Evolutionary conservation across 2,888 invertebrate species (phyloP), one percentile per base, ranked within the genome.

Genomic region (Lissocephala sabroskyi): DNA sequence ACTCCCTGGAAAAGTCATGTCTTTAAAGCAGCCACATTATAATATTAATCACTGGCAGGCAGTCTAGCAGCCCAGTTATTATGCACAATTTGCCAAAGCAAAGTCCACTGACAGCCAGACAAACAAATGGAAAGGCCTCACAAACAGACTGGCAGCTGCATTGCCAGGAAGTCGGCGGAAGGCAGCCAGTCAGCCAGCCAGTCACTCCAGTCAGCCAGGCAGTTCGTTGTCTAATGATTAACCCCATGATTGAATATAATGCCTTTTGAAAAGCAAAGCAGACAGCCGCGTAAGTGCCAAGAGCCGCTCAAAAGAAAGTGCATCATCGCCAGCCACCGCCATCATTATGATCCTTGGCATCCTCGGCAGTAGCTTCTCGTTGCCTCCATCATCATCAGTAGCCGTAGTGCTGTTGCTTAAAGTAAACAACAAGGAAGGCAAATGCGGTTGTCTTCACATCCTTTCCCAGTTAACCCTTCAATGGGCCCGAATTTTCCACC

Each of bases 181-280:
- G 23, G 23, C 23, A 23, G 23, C 4, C 23, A 23, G 3, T 18
- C 36, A 49, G 32, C 19, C 33, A 44, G 33, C 41, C 18, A 9
- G 29, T 26, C 32, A 3, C 13, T 13, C 23, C 45, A 45, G 45
- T 30, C 35, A 41, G 49, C 19, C 49, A 42, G 41, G n/a, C 46
- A 3, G 11, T 40, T 41, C 49, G 42, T 49, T 62, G 41, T 56
- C 61, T 42, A 49, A 57, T 58, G 54, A 65, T 62, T 65, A 68
- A 53, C 56, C 56, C 43, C 45, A 53, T 52, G 52, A 56, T 62
- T 63, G 50, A 50, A 62, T 61, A 56, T 56, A 55, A 61, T 63
- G 42, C 52, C 23, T 41, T 53, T 44, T 51, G 44, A 56, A 59
- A 52, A 33, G 49, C 40, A 33, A 35, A 35, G 35, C 55, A 41